Evolutionary conservation across 2,797 vertebrate species (phyloP).

Genomic region (Galagoides demidoff): DNA sequence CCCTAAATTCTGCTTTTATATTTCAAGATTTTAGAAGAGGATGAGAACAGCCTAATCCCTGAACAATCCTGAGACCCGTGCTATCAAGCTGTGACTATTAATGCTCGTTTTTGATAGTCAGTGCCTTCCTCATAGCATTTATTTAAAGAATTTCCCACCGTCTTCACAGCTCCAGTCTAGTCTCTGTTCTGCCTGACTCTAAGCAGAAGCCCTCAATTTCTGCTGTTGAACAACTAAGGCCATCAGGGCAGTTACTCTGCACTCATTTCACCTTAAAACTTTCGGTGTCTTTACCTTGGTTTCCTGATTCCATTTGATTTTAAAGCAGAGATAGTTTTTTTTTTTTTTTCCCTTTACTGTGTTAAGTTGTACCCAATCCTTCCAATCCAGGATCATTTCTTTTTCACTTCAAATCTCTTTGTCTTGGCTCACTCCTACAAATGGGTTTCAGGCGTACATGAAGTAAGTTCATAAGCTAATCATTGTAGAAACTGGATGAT

Average conservation of each 20-base stretch:
- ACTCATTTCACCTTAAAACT: neutral
- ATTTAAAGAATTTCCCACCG: neutral
- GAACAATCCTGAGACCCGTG: neutral
- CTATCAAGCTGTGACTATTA: neutral
- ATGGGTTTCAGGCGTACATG: neutral
- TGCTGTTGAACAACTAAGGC: neutral
- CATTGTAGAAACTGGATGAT: neutral
- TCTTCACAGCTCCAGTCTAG: neutral
- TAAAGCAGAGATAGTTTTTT: neutral
- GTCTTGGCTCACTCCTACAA: neutral
- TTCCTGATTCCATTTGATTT: neutral
- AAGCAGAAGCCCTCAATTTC: neutral
- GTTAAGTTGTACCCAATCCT: neutral
- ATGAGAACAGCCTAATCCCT: neutral
- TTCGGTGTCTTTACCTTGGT: neutral
- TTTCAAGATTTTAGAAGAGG: neutral
- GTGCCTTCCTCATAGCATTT: neutral
- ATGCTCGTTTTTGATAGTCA: neutral
- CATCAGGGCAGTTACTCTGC: neutral
- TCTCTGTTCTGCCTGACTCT: neutral
- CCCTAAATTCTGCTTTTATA: neutral
- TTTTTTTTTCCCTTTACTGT: too few species aligned
- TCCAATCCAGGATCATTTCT: neutral
- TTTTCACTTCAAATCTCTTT: neutral
- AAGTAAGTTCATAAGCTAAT: neutral